Conservation (phyloP, 2,888 invertebrate species). For the Phania funesta region DNA sequence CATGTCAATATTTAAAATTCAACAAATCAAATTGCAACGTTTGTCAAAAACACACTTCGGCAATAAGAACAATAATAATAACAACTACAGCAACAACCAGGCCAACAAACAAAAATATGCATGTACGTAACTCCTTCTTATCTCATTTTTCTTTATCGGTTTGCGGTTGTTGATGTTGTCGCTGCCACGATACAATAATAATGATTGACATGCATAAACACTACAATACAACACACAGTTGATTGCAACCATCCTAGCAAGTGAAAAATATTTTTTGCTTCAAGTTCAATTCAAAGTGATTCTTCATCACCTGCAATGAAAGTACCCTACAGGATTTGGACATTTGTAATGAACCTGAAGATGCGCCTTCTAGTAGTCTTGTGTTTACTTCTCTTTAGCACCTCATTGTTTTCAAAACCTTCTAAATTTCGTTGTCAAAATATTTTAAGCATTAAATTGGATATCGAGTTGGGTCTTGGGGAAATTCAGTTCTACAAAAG, state of each 20-base stretch:
- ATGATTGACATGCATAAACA: conserved; percentile 60
- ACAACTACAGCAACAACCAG: not conserved
- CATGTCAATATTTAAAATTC: conserved; percentile 64
- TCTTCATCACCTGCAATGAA: not conserved
- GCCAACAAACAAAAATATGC: not conserved
- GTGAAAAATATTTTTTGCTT: conserved; percentile 3
- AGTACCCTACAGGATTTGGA: not conserved
- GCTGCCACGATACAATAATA: conserved; percentile 49
- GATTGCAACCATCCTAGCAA: conserved; percentile 9
- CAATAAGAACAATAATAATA: conserved; percentile 36
- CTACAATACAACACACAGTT: conserved; percentile 35
- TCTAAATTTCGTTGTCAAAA: not conserved
- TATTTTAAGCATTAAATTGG: not conserved
- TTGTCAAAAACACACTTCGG: conserved; percentile 63
- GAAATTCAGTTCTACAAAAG: not conserved
- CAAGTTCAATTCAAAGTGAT: too few species aligned
- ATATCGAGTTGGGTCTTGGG: not conserved
- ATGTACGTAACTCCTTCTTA: conserved; percentile 16
- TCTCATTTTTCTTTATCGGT: conserved; percentile 1
- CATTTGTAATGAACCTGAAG: not conserved
- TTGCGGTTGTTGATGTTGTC: conserved; percentile 22
- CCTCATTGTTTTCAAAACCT: not conserved
- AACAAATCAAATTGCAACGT: conserved; percentile 66
- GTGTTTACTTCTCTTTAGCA: too few species aligned
- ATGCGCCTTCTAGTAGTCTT: too few species aligned